phyloP scores from a whole-genome alignment of 2,888 invertebrate species.

The Polietes domitor region DNA sequence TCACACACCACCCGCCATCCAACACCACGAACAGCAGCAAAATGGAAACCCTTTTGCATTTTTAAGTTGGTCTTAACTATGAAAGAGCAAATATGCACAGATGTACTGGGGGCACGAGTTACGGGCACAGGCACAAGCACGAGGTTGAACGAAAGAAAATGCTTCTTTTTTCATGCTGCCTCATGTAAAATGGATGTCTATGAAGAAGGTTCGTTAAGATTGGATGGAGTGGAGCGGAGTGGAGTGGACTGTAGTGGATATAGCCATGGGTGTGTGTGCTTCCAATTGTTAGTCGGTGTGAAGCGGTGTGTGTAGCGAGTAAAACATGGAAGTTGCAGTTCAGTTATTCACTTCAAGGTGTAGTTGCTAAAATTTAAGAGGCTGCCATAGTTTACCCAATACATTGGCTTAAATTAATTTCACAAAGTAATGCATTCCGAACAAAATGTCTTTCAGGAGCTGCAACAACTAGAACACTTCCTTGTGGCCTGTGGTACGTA shows the following conservation, averaged over 20 bases:
- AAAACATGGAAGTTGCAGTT: background rate
- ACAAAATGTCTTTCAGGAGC: too few relatives aligned
- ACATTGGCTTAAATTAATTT: conserved; percentile 17
- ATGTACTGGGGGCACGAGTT: background rate
- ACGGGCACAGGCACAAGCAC: background rate
- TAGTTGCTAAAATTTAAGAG: background rate
- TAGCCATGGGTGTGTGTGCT: conserved; percentile 18
- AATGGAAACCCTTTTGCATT: conserved; percentile 25
- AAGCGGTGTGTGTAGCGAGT: background rate
- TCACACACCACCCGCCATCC: background rate
- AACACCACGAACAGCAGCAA: background rate
- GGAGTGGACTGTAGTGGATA: too few relatives aligned
- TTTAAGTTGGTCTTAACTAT: conserved; percentile 33
- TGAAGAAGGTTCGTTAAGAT: conserved; percentile 17
- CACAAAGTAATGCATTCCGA: background rate
- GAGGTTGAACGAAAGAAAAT: background rate
- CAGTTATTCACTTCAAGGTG: conserved; percentile 18
- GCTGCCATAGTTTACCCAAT: background rate
- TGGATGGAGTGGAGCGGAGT: conserved; percentile 14
- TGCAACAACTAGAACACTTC: too few relatives aligned
- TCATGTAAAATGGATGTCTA: conserved; percentile 35
- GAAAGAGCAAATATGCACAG: conserved; percentile 10
- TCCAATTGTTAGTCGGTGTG: background rate
- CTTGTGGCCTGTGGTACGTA: too few relatives aligned
- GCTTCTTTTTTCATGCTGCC: background rate